Base-by-base conservation (phyloP, 2,888 invertebrate species). In the Tetranychus piercei region DNA sequence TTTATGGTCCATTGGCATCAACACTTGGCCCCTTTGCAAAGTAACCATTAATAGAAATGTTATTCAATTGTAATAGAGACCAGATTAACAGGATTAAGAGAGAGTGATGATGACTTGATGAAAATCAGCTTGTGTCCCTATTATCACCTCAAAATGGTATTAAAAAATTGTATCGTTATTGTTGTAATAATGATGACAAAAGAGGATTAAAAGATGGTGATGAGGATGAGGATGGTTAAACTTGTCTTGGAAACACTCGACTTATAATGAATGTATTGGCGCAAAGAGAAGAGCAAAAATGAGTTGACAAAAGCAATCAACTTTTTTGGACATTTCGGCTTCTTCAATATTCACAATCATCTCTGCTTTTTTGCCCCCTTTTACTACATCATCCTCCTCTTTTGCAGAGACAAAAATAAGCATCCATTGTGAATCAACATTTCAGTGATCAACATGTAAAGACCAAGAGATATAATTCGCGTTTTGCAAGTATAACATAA, bases 21-120 rank as follows among this genome's bases (percentile, higher is more conserved):
- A 55, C 55, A 55, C 55, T 55, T 55, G 34, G 34, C 34, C 34
- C 34, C 34, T 55, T 55, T 55, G 15, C 55, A 9, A 9, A 9
- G 15, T 55, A 55, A 55, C 55, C 55, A 55, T 55, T 55, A 55
- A 55, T n/a, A 67, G 67, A 67, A 67, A 67, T 67, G 67, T 22
- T 67, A 22, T 67, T 67, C 23, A 67, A 67, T 55, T 55, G 55
- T 55, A 55, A 55, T 55, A 55, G 55, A 55, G 55, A 55, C 55
- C 9, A 55, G 55, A 55, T 55, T 55, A 55, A 55, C 55, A 15
- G 55, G 55, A 55, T 55, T 55, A 43, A 70, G 70, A 1, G 71
- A 71, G 71, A 71, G 71, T 34, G 71, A 44, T 69, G 69, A 69
- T 69, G 22, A 23, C 69, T 69, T 20, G 69, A 22, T 20, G 34